phyloP scores from a whole-genome alignment of 2,888 invertebrate species.

The Dasysyrphus tricinctus region DNA sequence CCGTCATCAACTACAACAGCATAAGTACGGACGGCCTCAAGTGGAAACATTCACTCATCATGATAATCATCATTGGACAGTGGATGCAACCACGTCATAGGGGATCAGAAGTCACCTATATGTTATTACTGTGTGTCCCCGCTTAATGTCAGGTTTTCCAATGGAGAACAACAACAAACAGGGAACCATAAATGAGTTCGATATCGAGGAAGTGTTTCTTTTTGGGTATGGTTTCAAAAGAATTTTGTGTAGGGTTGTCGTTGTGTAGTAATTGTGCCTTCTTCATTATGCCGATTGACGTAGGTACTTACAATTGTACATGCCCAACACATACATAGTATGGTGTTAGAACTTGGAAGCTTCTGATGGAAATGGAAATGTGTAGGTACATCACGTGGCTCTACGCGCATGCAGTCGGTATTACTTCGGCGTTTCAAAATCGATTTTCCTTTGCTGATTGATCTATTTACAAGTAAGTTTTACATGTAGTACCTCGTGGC shows the following conservation, averaged over 20 bases:
- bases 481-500: too few relatives aligned
- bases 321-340: too few relatives aligned
- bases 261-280: slow-evolving; percentile 17
- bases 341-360: too few relatives aligned
- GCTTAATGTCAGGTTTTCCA: slow-evolving; percentile 19
- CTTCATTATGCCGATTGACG: slow-evolving; percentile 14
- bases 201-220: slow-evolving; percentile 60
- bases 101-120: slow-evolving; percentile 64
- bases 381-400: too few relatives aligned
- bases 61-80: slow-evolving; percentile 52
- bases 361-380: too few relatives aligned
- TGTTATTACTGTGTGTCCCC: slow-evolving; percentile 56
- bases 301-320: not conserved
- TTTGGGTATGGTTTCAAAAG: slow-evolving; percentile 12
- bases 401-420: too few relatives aligned
- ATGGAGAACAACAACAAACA: slow-evolving; percentile 39
- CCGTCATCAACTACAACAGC: slow-evolving; percentile 41
- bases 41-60: slow-evolving; percentile 72
- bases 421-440: too few relatives aligned
- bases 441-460: too few relatives aligned
- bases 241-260: slow-evolving; percentile 9
- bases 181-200: slow-evolving; percentile 18
- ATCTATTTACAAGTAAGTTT: too few relatives aligned
- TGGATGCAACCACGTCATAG: slow-evolving; percentile 40
- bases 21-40: slow-evolving; percentile 51